A percentile compares a stretch with the other conserved stretches of the same genome.
Conservation (phyloP, 2,113 vertebrate genomes). For the Ciconia boyciana region DNA sequence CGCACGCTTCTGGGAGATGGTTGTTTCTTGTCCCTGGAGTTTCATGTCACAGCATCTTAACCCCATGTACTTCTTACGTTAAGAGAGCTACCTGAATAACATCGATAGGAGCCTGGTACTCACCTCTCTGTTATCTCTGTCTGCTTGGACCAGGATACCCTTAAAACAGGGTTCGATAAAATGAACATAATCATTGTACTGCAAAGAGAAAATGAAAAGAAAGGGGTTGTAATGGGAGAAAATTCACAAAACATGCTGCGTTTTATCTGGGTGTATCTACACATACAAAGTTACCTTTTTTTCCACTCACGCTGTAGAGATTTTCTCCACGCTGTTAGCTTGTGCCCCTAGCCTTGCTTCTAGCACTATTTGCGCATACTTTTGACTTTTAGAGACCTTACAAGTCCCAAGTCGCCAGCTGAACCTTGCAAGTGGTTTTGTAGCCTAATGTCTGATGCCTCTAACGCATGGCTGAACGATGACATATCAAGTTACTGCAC, state of each 20-base stretch:
- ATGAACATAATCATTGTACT: constrained; percentile 94
- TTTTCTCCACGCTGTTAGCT: not conserved
- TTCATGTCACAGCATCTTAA: not conserved
- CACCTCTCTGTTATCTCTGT: constrained; percentile 96
- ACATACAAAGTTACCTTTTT: not conserved
- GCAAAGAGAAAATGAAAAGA: constrained; percentile 8
- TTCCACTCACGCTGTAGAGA: not conserved
- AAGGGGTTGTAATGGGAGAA: not conserved
- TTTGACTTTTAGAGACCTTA: not conserved
- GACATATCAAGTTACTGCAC: not conserved
- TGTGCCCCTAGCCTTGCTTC: not conserved
- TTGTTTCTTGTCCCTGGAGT: not conserved
- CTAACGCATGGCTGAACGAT: accelerated
- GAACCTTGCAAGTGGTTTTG: not conserved
- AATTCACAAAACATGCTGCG: not conserved
- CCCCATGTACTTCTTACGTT: accelerated
- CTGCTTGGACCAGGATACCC: constrained; percentile 91
- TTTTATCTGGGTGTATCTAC: not conserved
- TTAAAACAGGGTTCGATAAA: constrained; percentile 95
- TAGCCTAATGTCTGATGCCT: not conserved
- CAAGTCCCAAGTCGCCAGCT: not conserved
- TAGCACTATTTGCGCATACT: not conserved
- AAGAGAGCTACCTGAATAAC: not conserved
- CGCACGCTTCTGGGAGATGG: not conserved
- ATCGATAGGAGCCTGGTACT: not conserved